These are phyloP conservation scores for Podarcis lilfordi DNA, from an alignment of 2,797 vertebrate genomes.

Conservation along the genomic window DNA sequence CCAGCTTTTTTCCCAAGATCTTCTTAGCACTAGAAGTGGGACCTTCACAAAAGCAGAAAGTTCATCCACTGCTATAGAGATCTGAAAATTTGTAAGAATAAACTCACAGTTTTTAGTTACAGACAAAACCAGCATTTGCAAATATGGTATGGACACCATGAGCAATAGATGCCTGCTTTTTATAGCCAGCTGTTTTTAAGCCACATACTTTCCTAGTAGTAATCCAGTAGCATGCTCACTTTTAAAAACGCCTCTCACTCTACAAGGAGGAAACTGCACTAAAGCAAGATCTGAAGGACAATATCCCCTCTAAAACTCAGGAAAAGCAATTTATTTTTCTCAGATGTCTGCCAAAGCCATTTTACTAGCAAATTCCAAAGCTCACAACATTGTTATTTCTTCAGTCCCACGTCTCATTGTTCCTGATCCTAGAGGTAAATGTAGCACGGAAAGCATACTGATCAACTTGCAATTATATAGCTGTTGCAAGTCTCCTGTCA, in stretches of 20 bases:
- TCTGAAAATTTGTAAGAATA: not conserved
- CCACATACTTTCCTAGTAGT: conserved; percentile 35
- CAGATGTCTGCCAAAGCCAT: conserved; percentile 52
- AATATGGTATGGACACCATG: not conserved
- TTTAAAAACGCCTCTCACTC: conserved; percentile 47
- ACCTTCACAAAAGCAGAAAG: not conserved
- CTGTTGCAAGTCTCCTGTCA: not conserved
- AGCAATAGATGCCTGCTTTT: not conserved
- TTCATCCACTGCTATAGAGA: not conserved
- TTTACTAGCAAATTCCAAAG: conserved; percentile 62
- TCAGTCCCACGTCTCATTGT: conserved; percentile 34
- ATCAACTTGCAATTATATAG: not conserved
- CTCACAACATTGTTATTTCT: conserved; percentile 24
- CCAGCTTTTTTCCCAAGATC: not conserved
- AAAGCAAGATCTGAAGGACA: conserved; percentile 54
- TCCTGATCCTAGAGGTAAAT: conserved; percentile 20
- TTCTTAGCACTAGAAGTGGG: not conserved
- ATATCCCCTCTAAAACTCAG: conserved; percentile 55
- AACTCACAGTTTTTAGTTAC: not conserved
- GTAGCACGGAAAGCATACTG: not conserved
- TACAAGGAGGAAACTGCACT: conserved; percentile 51
- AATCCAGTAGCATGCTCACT: conserved; percentile 24
- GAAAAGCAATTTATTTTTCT: conserved; percentile 62
- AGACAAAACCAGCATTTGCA: conserved; percentile 15
- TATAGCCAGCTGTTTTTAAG: conserved; percentile 20